Conservation (phyloP, 2,888 invertebrate genomes). For the Oscheius sp. region DNA sequence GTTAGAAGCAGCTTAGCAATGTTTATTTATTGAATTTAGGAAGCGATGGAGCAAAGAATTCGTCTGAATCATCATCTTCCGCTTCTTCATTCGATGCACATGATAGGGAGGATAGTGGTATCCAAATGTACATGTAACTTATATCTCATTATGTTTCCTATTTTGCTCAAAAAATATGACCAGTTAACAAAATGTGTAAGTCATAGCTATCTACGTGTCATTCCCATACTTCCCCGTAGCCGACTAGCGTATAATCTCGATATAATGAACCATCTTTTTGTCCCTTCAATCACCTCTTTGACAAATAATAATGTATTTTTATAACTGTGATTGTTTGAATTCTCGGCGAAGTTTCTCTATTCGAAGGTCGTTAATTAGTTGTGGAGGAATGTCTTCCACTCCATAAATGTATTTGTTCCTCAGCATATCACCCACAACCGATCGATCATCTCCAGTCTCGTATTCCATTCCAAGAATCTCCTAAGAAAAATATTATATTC, state of each 20-base stretch:
- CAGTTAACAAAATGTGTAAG: neutral
- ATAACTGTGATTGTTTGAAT: conserved; percentile 50
- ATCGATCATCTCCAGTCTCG: conserved; percentile 42
- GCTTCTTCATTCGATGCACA: conserved; percentile 19
- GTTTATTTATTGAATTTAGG: conserved; percentile 4
- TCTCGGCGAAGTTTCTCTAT: conserved; percentile 51
- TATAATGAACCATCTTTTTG: conserved; percentile 1
- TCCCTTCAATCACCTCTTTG: conserved; percentile 18
- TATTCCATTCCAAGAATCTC: conserved; percentile 33
- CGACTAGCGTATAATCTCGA: conserved; percentile 11
- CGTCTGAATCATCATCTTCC: conserved; percentile 8
- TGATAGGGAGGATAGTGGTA: conserved; percentile 22
- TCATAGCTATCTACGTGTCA: conserved; percentile 21
- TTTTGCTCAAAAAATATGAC: conserved; percentile 19
- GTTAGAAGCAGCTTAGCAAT: conserved; percentile 9
- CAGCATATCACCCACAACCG: conserved; percentile 53
- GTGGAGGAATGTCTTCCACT: conserved; percentile 48
- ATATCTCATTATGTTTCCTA: neutral
- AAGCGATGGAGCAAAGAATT: conserved; percentile 17
- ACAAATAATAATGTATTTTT: conserved; percentile 4
- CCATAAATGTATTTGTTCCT: conserved; percentile 53
- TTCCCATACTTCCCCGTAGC: neutral
- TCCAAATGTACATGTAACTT: conserved; percentile 21
- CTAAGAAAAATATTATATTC: conserved; percentile 8
- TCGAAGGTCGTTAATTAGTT: conserved; percentile 50